phyloP scores from a whole-genome alignment of 2,888 invertebrate species.

The Spilarctia lutea region DNA sequence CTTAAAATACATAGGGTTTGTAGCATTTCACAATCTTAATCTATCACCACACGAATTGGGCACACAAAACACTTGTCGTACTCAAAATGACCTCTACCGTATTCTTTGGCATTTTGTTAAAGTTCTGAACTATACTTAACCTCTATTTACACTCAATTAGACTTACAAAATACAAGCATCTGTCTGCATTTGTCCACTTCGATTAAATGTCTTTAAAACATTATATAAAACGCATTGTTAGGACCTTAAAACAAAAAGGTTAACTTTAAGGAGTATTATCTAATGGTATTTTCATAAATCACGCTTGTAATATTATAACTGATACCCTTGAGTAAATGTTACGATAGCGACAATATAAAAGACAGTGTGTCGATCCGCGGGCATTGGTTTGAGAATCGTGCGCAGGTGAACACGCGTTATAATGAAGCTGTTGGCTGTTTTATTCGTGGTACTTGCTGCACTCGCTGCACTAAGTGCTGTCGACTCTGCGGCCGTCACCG shows the following conservation, averaged over 20 bases:
- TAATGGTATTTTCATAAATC: slow-evolving; percentile 9
- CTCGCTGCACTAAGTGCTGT: slow-evolving; percentile 9
- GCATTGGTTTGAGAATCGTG: slow-evolving; percentile 9
- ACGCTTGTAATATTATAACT: slow-evolving; percentile 2
- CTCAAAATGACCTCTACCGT: background rate
- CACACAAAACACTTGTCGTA: background rate
- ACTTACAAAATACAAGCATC: background rate
- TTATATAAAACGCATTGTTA: background rate
- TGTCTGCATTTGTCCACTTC: background rate
- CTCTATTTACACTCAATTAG: background rate
- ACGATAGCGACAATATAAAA: slow-evolving; percentile 25
- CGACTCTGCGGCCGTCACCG: slow-evolving; percentile 15
- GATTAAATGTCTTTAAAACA: background rate
- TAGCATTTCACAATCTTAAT: too few species aligned
- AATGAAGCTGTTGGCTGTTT: slow-evolving; percentile 18
- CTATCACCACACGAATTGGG: too few species aligned
- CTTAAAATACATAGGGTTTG: too few species aligned
- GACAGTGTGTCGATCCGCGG: slow-evolving; percentile 8
- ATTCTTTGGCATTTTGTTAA: background rate
- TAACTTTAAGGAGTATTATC: background rate
- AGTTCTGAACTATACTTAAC: background rate
- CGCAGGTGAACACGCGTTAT: slow-evolving; percentile 12
- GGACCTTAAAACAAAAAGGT: background rate
- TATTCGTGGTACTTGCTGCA: slow-evolving; percentile 18
- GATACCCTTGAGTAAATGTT: slow-evolving; percentile 28